Evolutionary conservation across 2,888 invertebrate species (phyloP), one percentile per base, ranked within the genome.

Genomic region (Pollenia angustigena): DNA sequence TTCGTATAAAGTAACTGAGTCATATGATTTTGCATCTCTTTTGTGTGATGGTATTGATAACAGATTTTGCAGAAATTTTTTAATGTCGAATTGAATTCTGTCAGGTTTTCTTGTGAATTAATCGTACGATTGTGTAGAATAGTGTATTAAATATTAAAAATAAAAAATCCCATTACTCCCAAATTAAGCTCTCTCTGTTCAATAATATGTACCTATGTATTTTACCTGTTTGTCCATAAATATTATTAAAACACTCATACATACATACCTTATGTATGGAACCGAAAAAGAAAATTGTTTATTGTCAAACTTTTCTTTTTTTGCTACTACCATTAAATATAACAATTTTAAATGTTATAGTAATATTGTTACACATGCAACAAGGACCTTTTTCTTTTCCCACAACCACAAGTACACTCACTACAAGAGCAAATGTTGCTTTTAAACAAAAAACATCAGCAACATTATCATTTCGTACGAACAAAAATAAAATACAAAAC

Each of bases 311-410:
- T 6, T 3, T 46, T 46, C 50, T n/a, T n/a, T 74, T 2, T 60
- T 12, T 1, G 12, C 23, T 58, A 7, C 50, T 23, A 32, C 16
- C 54, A 46, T 60, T 44, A 62, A 62, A 82, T 32, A 54, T 40
- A 71, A 71, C 7, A 14, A 78, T 44, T 62, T 83, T 83, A 56
- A 64, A 71, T 78, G 44, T 75, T 58, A 42, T 42, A 58, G 32
- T 50, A 52, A 66, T 68, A 68, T 42, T 48, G 68, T 75, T 56
- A 18, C 58, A 54, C 44, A 56, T 83, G 54, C 76, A 62, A 60
- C 48, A 64, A 78, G 71, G 71, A 83, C 54, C 66, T 72, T 46
- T 71, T 54, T 62, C 56, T n/a, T n/a, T 40, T 46, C 46, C 14
- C 32, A 68, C 8, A 60, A 40, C 52, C 60, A 40, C 75, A 75